A percentile compares a stretch with the other conserved stretches of the same genome.
Conservation (phyloP, 2,888 invertebrate genomes). For the Aspidapion aeneum region DNA sequence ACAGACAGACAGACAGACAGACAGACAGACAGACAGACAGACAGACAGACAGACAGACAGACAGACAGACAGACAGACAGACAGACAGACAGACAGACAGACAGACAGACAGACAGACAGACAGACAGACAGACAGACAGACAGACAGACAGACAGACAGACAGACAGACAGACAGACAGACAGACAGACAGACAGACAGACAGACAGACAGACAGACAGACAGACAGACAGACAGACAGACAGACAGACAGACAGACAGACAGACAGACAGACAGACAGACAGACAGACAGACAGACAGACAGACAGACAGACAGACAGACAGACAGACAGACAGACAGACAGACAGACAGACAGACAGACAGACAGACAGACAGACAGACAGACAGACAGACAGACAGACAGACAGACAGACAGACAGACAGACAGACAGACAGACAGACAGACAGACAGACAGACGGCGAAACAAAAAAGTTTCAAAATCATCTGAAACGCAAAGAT, state of each 20-base stretch:
- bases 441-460: too few species aligned
- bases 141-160: conserved; percentile 13
- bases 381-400: too few species aligned
- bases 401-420: too few species aligned
- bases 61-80: conserved; percentile 14
- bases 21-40: conserved; percentile 15
- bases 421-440: too few species aligned
- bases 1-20: conserved; percentile 15
- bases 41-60: conserved; percentile 15
- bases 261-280: conserved; percentile 13
- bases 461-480: too few species aligned
- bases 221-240: conserved; percentile 14
- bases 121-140: conserved; percentile 13
- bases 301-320: conserved; percentile 10
- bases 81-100: conserved; percentile 15
- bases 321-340: conserved; percentile 6
- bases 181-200: conserved; percentile 13
- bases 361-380: too few species aligned
- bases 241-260: conserved; percentile 13
- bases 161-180: conserved; percentile 14
- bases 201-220: conserved; percentile 14
- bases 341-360: too few species aligned
- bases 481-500: too few species aligned
- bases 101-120: conserved; percentile 14
- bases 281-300: conserved; percentile 9